These are phyloP conservation scores for Drosophila rhopaloa DNA, from an alignment of 1,140 invertebrate species.

Conservation along the genomic window DNA sequence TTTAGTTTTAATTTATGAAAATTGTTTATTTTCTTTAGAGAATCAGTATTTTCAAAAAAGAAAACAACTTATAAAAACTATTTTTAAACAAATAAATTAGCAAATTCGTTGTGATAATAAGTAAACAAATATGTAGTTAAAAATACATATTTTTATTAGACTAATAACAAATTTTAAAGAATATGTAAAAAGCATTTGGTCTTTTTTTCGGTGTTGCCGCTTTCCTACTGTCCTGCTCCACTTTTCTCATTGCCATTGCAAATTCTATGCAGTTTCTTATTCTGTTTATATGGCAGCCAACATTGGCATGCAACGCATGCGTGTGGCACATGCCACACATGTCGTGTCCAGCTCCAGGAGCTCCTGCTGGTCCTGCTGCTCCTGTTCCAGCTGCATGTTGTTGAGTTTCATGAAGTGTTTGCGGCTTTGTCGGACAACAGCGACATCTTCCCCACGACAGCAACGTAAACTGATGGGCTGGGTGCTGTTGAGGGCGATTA, in stretches of 20 bases:
- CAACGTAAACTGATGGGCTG: slow-evolving; percentile 19
- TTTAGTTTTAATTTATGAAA: background rate
- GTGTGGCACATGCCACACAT: slow-evolving; percentile 61
- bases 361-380: slow-evolving; percentile 2
- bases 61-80: too few species aligned
- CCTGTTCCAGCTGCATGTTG: slow-evolving; percentile 28
- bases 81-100: too few species aligned
- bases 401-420: slow-evolving; percentile 53
- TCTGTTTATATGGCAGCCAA: slow-evolving; percentile 54
- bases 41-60: too few species aligned
- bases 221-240: slow-evolving; percentile 14
- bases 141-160: too few species aligned
- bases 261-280: slow-evolving; percentile 55
- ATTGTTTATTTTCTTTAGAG: too few species aligned
- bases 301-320: slow-evolving; percentile 67
- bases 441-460: slow-evolving; percentile 29
- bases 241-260: slow-evolving; percentile 52
- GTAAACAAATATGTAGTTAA: too few species aligned
- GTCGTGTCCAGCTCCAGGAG: slow-evolving; percentile 34
- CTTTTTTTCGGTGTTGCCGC: slow-evolving; percentile 8
- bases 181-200: too few species aligned
- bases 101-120: too few species aligned
- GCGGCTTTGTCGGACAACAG: slow-evolving; percentile 50
- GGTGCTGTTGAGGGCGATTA: slow-evolving; percentile 29
- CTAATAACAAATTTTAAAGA: too few species aligned